Base-by-base conservation (phyloP, 2,113 vertebrate species). In the Etheostoma spectabile region DNA sequence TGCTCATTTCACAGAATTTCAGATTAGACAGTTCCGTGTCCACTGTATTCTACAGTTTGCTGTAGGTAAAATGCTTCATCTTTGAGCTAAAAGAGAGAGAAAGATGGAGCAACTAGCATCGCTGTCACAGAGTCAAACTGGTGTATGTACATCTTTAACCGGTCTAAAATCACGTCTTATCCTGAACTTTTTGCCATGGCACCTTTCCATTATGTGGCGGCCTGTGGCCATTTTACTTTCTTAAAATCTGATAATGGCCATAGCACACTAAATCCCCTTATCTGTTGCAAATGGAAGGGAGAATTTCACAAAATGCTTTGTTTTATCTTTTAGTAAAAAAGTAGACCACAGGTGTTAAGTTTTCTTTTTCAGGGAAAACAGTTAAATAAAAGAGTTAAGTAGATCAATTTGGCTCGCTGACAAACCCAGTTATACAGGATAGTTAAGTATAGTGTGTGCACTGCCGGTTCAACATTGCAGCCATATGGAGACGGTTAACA, bases 161-260 rank as follows among this genome's bases (percentile, higher is more conserved):
- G 1, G 24, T 64, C 16, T 71, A 13, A 80, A 72, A 57, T 82
- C 0, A 73, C 53, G 61, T 80, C 83, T 83, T 78, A 84, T 85
- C 62, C 71, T 12, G 55, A 60, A 59, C 22, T n/a, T 55, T 69
- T 65, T 52, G 24, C 56, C 2, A 3, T 27, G 62, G 56, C 53
- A 66, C 52, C 53, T 61, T 70, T 48, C 53, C 59, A 66, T 76
- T 62, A 74, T 21, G 8, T 53, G 64, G 49, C 2, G 45, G 78
- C 46, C 61, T 81, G 53, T 83, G 84, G 65, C 61, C 61, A 60
- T 60, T 45, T 59, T 69, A 72, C 65, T 64, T 57, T 77, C 53
- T 82, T 45, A 63, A 22, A 86, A 85, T 86, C 64, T 85, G 84
- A 78, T 82, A 74, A 48, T 52, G 30, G 56, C 62, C 15, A 27